Evolutionary conservation across 2,113 vertebrate species (phyloP).

Genomic region (Neogale vison): DNA sequence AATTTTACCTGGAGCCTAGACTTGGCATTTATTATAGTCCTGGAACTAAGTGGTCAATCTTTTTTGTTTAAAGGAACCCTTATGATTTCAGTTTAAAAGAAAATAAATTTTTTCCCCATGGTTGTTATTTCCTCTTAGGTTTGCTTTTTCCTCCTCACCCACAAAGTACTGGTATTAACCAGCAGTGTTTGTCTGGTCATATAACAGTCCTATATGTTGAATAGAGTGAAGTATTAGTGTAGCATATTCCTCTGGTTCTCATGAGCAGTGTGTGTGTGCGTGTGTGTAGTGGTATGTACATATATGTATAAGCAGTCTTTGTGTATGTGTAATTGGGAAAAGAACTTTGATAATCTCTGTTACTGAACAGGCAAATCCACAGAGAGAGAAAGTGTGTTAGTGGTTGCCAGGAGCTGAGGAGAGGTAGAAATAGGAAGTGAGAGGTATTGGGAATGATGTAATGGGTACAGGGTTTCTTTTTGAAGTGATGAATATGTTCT

Average conservation of each 20-base stretch:
- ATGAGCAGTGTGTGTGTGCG: neutral
- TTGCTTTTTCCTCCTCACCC: neutral
- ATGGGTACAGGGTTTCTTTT: neutral
- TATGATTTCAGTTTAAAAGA: conserved; percentile 64
- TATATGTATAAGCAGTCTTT: neutral
- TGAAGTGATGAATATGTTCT: neutral
- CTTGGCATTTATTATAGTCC: conserved; percentile 52
- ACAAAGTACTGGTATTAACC: neutral
- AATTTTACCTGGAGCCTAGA: conserved; percentile 48
- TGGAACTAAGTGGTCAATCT: conserved; percentile 16
- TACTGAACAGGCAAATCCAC: neutral
- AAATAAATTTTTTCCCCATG: neutral
- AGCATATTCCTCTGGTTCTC: neutral
- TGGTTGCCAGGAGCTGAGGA: neutral
- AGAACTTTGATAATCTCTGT: conserved; percentile 21
- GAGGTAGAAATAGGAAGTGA: neutral
- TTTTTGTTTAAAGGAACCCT: conserved; percentile 45
- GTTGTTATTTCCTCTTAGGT: neutral
- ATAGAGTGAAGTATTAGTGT: neutral
- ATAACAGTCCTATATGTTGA: conserved; percentile 5
- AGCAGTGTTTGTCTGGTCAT: neutral
- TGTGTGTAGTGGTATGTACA: neutral
- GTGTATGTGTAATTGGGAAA: neutral
- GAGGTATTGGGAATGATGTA: neutral
- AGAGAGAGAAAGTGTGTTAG: neutral